Evolutionary conservation across 1,140 invertebrate genomes (phyloP), one percentile per base, ranked within the genome.

Genomic region (Coenobita brevimanus): DNA sequence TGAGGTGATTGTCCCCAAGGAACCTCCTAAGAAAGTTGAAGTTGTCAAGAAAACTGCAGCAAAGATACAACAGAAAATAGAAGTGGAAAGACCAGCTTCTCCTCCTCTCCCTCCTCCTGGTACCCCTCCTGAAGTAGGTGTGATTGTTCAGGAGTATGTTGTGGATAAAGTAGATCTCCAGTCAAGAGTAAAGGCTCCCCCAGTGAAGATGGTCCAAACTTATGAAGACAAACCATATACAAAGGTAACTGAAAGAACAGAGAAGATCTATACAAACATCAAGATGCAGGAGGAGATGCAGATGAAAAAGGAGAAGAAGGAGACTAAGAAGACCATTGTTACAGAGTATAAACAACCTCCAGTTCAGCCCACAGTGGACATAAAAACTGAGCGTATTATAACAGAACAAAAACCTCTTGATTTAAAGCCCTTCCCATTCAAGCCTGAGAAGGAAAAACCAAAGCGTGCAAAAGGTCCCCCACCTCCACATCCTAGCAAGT

Each of bases 401-500:
- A 27, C 41, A 54, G 38, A 21, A 27, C 71, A 89, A 80, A 83
- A 80, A 67, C 21, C 76, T 30, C 73, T 54, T 4, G 54, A 89
- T 17, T 76, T 90, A 8, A 88, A 94, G 91, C 93, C 94, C 27
- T 93, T 94, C 81, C 93, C 94, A 30, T 94, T 93, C 89, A 91
- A 91, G 90, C 91, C 93, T 1, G 93, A 93, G 27, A 91, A 92
- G 10, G 91, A 91, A 57, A 91, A 91, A 91, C 91, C 92, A 1
- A 92, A 90, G 91, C 92, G 76, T 10, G 91, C 54, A 17, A 82
- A 33, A 73, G 76, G 69, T 60, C 93, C 93, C 57, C 93, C 93
- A 78, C 93, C 91, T 30, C 94, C 95, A 0, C 94, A 92, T 4
- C 95, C 95, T 1, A 95, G 93, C 0, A 96, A 95, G 91, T 96